phyloP scores from a whole-genome alignment of 2,797 vertebrate species.

The Eidolon dupreanum region DNA sequence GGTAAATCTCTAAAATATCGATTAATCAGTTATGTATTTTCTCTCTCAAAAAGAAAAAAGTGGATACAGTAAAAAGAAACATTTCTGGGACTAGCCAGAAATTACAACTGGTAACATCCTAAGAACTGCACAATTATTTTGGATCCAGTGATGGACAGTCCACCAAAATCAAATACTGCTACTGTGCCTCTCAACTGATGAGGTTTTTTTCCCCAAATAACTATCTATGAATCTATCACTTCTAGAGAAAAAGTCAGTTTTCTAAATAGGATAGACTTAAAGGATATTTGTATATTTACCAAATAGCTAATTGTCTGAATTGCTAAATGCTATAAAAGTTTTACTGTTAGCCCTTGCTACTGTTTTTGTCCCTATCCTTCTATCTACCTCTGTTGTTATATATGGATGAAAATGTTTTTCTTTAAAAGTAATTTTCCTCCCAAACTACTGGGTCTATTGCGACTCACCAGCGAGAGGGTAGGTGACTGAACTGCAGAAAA shows the following conservation, averaged over 20 bases:
- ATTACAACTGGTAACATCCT: neutral
- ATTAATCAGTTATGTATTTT: neutral
- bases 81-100: neutral
- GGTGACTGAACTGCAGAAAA: neutral
- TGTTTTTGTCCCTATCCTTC: neutral
- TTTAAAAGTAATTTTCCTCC: neutral
- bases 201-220: neutral
- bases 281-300: neutral
- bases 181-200: neutral
- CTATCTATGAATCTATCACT: neutral
- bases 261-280: slow-evolving; percentile 8
- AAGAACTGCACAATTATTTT: neutral
- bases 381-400: neutral
- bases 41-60: slow-evolving; percentile 6
- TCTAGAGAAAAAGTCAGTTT: neutral
- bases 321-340: neutral
- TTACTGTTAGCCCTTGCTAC: neutral
- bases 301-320: slow-evolving; percentile 29
- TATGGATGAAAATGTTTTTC: slow-evolving; percentile 19
- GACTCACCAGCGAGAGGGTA: neutral
- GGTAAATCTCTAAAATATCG: slow-evolving; percentile 1
- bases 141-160: neutral
- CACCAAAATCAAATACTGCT: neutral
- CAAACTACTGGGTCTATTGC: neutral
- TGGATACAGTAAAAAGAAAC: slow-evolving; percentile 9